phyloP scores from a whole-genome alignment of 64 coral and sea anemone genomes.

The Actinia tenebrosa region DNA sequence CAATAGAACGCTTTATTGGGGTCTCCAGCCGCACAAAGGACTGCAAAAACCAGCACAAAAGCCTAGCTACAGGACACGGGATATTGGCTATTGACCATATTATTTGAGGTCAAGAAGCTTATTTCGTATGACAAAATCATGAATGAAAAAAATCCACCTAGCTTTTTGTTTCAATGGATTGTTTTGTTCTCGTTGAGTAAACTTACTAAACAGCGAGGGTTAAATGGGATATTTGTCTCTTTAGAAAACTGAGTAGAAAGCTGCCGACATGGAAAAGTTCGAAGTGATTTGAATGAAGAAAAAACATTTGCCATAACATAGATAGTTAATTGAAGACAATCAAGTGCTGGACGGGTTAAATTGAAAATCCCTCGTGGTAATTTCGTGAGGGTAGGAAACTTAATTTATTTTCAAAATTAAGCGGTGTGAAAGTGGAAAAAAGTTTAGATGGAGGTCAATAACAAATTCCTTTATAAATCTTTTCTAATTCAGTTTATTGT shows the following conservation, averaged over 20 bases:
- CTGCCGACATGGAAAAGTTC: background rate
- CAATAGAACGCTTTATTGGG: constrained; percentile 26
- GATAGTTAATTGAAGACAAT: constrained; percentile 18
- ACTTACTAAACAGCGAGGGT: background rate
- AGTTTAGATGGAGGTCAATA: background rate
- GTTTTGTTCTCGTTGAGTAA: background rate
- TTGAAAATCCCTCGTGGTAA: constrained; percentile 9
- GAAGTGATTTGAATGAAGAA: background rate
- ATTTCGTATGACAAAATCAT: background rate
- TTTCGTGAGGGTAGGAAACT: background rate
- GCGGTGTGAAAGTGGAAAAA: background rate
- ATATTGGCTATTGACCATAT: constrained; percentile 23
- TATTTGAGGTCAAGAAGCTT: background rate
- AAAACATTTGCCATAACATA: background rate
- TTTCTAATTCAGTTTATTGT: background rate
- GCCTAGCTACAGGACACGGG: background rate
- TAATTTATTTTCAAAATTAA: background rate
- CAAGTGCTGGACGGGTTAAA: background rate
- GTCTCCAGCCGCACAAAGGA: constrained; percentile 6
- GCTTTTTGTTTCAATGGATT: background rate
- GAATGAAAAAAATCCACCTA: background rate
- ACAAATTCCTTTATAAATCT: background rate
- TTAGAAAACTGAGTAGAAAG: background rate
- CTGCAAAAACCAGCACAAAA: background rate
- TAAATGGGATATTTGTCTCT: background rate